A percentile compares a stretch with the other conserved stretches of the same genome.
Evolutionary conservation across 2,888 invertebrate species (phyloP).

Genomic region (Glaucopsyche alexis): DNA sequence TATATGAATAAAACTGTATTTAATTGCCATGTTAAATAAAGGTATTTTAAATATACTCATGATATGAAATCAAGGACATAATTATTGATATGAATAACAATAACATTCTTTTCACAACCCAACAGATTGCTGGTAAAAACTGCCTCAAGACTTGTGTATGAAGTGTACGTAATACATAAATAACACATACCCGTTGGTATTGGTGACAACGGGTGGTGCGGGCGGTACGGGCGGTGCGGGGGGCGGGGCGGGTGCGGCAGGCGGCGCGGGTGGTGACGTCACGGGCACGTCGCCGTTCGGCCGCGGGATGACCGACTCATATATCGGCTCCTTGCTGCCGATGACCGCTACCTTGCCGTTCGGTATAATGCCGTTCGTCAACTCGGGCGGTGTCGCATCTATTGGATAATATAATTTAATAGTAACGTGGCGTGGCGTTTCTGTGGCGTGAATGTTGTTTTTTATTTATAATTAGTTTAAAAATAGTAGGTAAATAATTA

Average conservation of each 20-base stretch:
- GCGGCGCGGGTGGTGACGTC: slow-evolving; percentile 54
- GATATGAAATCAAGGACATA: background rate
- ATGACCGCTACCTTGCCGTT: slow-evolving; percentile 72
- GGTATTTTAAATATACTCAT: too few relatives aligned
- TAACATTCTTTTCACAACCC: too few relatives aligned
- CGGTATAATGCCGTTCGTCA: slow-evolving; percentile 73
- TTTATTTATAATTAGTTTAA: too few relatives aligned
- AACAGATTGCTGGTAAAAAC: too few relatives aligned
- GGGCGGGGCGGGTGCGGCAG: slow-evolving; percentile 49
- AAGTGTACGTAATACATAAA: background rate
- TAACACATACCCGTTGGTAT: slow-evolving; percentile 6
- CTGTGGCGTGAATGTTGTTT: too few relatives aligned
- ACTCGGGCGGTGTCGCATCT: slow-evolving; percentile 70
- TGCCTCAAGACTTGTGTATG: too few relatives aligned
- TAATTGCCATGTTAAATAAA: background rate
- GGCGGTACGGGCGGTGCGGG: slow-evolving; percentile 42
- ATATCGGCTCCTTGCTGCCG: slow-evolving; percentile 86
- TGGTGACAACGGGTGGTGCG: background rate
- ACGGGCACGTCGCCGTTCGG: slow-evolving; percentile 75
- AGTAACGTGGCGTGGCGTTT: too few relatives aligned
- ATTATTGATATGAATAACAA: too few relatives aligned
- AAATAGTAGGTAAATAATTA: too few relatives aligned
- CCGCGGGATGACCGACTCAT: slow-evolving; percentile 90
- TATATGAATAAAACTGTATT: too few relatives aligned
- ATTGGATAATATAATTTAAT: slow-evolving; percentile 26